Percentiles rank a stretch among this genome's conserved stretches.
phyloP scores from a whole-genome alignment of 2,113 vertebrate genomes.

The Myrmecobius fasciatus region DNA sequence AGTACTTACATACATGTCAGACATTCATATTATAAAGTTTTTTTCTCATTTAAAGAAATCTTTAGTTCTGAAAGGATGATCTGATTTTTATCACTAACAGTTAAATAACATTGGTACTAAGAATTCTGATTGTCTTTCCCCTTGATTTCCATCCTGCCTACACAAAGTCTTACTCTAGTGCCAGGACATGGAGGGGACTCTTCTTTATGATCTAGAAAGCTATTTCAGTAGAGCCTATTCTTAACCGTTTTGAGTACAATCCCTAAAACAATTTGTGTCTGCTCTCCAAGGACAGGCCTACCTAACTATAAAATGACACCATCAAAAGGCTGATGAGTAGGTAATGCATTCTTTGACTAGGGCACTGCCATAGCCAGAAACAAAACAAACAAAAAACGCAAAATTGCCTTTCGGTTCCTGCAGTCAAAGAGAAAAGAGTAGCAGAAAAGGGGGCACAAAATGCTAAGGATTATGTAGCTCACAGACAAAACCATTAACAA shows the following conservation, averaged over 20 bases:
- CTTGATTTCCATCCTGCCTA: not conserved
- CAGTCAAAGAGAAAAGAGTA: not conserved
- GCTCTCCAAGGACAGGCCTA: not conserved
- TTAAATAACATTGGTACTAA: conserved; percentile 17
- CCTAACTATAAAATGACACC: not conserved
- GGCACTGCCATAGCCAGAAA: not conserved
- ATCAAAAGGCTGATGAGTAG: not conserved
- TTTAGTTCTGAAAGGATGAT: conserved; percentile 18
- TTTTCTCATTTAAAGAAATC: conserved; percentile 46
- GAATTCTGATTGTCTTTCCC: not conserved
- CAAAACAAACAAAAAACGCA: not conserved
- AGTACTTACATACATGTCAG: not conserved
- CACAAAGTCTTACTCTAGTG: not conserved
- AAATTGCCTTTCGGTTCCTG: not conserved
- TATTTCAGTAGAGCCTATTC: not conserved
- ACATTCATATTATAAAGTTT: conserved; percentile 35
- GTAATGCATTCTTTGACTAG: not conserved
- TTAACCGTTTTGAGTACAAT: not conserved
- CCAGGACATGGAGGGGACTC: not conserved
- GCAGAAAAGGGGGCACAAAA: not conserved
- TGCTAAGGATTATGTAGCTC: not conserved
- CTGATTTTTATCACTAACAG: not conserved
- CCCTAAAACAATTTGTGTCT: not conserved
- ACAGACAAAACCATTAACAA: not conserved
- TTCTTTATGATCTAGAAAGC: not conserved